phyloP scores from a whole-genome alignment of 1,140 invertebrate genomes.

The Drosophila ficusphila region DNA sequence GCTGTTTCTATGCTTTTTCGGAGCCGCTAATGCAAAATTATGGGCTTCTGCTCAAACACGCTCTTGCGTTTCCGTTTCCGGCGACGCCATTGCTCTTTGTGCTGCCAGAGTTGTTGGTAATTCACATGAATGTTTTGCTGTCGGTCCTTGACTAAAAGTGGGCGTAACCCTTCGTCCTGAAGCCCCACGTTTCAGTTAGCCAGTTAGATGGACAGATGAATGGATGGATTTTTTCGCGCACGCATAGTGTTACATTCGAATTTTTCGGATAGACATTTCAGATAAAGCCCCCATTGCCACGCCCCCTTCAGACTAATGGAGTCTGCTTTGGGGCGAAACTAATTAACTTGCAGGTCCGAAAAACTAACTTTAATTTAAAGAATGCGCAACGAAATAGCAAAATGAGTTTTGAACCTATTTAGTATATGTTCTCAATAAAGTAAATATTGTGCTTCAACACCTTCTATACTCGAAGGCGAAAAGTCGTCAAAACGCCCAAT shows the following conservation, averaged over 20 bases:
- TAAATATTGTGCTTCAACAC: no score
- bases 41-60: conserved; percentile 70
- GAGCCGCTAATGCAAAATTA: conserved; percentile 73
- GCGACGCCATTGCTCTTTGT: conserved; percentile 18
- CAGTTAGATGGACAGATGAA: conserved; percentile 3
- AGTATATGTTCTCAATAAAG: no score
- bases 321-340: background rate
- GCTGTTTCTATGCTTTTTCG: background rate
- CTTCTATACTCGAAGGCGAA: no score
- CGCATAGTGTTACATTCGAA: conserved; percentile 17
- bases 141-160: conserved; percentile 24
- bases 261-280: conserved; percentile 1
- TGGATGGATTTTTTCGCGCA: conserved; percentile 42
- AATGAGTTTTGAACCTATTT: no score
- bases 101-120: conserved; percentile 13
- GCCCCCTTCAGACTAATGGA: conserved; percentile 25
- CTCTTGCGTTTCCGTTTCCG: conserved; percentile 77
- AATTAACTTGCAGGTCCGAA: conserved; percentile 1
- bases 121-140: conserved; percentile 23
- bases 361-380: no score
- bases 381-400: no score
- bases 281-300: conserved; percentile 17
- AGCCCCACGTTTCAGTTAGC: conserved; percentile 17
- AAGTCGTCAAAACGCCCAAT: no score
- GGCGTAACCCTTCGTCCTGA: conserved; percentile 42